A percentile compares a stretch with the other conserved stretches of the same genome.
These are phyloP conservation scores for Bembecia ichneumoniformis DNA, from an alignment of 2,888 invertebrate species.

Conservation along the genomic window DNA sequence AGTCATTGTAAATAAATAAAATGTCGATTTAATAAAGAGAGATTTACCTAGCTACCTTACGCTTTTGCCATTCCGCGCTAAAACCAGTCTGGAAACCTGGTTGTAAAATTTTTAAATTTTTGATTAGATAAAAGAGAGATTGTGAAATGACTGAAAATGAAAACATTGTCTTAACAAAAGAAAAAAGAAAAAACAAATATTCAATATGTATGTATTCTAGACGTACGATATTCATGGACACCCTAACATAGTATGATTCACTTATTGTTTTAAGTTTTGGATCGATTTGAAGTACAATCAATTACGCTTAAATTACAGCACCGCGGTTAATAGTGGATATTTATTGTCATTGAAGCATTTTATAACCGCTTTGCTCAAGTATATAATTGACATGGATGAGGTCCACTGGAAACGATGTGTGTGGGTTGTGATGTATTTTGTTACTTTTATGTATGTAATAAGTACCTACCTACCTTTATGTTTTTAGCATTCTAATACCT, in stretches of 20 bases:
- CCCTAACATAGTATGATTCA: constrained; percentile 42
- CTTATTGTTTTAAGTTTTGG: constrained; percentile 53
- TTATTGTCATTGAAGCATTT: constrained; percentile 59
- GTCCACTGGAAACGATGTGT: constrained; percentile 42
- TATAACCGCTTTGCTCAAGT: constrained; percentile 58
- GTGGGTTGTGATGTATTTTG: constrained; percentile 13
- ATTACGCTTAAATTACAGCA: constrained; percentile 60
- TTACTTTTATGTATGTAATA: too few relatives aligned
- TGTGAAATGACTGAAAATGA: neutral
- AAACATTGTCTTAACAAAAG: neutral
- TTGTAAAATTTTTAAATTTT: too few relatives aligned
- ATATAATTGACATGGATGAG: constrained; percentile 64
- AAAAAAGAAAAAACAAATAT: neutral
- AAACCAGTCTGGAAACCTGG: too few relatives aligned
- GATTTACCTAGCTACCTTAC: too few relatives aligned
- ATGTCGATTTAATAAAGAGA: too few relatives aligned
- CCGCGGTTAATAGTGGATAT: constrained; percentile 59
- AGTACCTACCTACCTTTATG: too few relatives aligned
- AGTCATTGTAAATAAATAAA: too few relatives aligned
- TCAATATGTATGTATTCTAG: neutral
- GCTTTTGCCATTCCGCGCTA: too few relatives aligned
- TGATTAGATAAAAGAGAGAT: too few relatives aligned
- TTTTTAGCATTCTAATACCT: too few relatives aligned
- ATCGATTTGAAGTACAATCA: constrained; percentile 63
- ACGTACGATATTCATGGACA: neutral